Conservation (phyloP, 2,888 invertebrate species). For the Gymnocheta viridis region DNA sequence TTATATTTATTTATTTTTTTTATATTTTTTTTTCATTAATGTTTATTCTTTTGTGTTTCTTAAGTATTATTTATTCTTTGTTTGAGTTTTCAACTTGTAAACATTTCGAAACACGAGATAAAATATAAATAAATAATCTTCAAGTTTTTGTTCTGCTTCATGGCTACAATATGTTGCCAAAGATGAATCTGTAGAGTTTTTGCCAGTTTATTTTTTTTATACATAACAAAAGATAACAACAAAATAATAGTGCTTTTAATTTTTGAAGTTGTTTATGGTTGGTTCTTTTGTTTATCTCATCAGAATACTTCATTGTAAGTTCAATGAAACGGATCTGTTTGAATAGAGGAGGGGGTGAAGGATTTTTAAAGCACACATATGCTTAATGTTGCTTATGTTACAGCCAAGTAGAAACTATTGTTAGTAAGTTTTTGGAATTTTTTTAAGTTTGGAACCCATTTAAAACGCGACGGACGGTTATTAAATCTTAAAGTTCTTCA, state of each 20-base stretch:
- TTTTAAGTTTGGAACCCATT: not conserved
- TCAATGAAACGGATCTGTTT: constrained; percentile 24
- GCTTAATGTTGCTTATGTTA: not conserved
- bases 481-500: too few species aligned
- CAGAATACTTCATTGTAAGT: constrained; percentile 13
- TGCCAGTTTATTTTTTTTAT: not conserved
- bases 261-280: constrained; percentile 23
- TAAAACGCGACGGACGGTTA: not conserved
- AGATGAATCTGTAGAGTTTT: constrained; percentile 26
- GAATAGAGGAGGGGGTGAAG: not conserved
- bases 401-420: not conserved
- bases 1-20: not conserved
- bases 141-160: constrained; percentile 35
- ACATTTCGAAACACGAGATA: constrained; percentile 56
- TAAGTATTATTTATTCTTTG: constrained; percentile 51
- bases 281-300: constrained; percentile 17
- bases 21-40: not conserved
- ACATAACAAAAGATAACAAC: not conserved
- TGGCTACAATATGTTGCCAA: constrained; percentile 17
- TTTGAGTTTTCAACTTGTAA: constrained; percentile 44
- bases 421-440: too few species aligned
- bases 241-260: not conserved
- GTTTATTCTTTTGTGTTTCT: constrained; percentile 26
- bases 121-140: constrained; percentile 56
- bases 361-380: not conserved